These are phyloP conservation scores for Caranx ignobilis DNA, from an alignment of 2,113 vertebrate genomes.

Conservation along the genomic window DNA sequence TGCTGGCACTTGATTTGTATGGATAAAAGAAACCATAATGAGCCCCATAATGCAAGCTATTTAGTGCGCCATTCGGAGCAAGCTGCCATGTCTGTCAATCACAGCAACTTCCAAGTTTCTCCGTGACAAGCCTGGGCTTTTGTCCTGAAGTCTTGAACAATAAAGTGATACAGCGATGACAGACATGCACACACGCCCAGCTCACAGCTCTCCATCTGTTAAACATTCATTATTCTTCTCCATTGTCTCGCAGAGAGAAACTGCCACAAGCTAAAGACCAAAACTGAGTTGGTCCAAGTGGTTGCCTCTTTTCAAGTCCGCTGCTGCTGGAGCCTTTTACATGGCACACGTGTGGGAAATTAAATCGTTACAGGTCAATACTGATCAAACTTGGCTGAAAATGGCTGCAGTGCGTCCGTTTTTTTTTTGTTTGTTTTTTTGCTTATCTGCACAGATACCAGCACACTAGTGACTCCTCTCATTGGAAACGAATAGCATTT, in stretches of 20 bases:
- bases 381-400: conserved; percentile 66
- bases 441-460: conserved; percentile 41
- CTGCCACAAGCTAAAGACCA: conserved; percentile 3
- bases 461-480: conserved; percentile 7
- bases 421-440: conserved; percentile 26
- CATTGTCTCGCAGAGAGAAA: conserved; percentile 14
- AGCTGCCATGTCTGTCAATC: conserved; percentile 65
- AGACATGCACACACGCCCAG: conserved; percentile 46
- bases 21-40: conserved; percentile 67
- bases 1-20: conserved; percentile 72
- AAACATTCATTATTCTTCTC: conserved; percentile 47
- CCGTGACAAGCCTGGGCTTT: conserved; percentile 51
- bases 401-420: conserved; percentile 31
- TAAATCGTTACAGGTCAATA: conserved; percentile 61
- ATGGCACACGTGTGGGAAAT: conserved; percentile 68
- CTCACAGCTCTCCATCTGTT: conserved; percentile 38
- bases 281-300: conserved; percentile 21
- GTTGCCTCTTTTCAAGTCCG: conserved; percentile 34
- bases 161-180: conserved; percentile 48
- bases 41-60: conserved; percentile 65
- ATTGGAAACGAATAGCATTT: conserved; percentile 52
- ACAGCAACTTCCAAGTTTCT: conserved; percentile 41
- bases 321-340: conserved; percentile 44
- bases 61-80: conserved; percentile 54
- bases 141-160: conserved; percentile 57